Percentiles rank a stretch among this genome's conserved stretches.
Evolutionary conservation across 2,113 vertebrate species (phyloP).

Genomic region (Carlito syrichta): DNA sequence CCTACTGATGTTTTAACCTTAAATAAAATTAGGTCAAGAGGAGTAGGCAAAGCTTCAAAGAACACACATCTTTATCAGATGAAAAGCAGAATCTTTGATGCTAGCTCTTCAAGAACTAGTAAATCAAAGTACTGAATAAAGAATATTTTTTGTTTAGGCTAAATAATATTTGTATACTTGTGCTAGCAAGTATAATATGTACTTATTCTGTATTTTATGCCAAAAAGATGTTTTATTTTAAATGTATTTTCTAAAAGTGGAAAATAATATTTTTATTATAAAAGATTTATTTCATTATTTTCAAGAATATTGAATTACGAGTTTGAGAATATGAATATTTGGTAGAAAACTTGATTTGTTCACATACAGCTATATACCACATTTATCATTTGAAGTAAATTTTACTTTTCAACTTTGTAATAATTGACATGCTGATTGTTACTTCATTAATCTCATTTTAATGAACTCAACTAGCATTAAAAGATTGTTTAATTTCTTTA

Average conservation of each 20-base stretch:
- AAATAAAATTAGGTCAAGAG: neutral
- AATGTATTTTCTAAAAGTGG: neutral
- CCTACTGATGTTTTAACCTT: neutral
- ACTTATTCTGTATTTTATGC: neutral
- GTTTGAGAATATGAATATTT: neutral
- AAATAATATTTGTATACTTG: neutral
- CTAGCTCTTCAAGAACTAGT: neutral
- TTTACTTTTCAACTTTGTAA: neutral
- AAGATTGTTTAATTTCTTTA: neutral
- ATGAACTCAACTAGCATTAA: neutral
- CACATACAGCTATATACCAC: neutral
- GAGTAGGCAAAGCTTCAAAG: neutral
- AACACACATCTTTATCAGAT: neutral
- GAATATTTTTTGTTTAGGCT: neutral
- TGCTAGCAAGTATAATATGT: neutral
- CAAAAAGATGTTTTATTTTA: neutral
- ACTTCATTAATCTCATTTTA: neutral
- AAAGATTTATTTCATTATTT: neutral
- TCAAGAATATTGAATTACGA: neutral
- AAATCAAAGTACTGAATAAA: neutral
- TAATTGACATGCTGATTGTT: neutral
- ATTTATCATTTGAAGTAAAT: neutral
- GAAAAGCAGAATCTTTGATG: neutral
- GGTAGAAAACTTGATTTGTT: neutral
- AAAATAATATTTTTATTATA: neutral